Evolutionary conservation across 1,140 invertebrate species (phyloP).

Genomic region (Drosophila sp.): DNA sequence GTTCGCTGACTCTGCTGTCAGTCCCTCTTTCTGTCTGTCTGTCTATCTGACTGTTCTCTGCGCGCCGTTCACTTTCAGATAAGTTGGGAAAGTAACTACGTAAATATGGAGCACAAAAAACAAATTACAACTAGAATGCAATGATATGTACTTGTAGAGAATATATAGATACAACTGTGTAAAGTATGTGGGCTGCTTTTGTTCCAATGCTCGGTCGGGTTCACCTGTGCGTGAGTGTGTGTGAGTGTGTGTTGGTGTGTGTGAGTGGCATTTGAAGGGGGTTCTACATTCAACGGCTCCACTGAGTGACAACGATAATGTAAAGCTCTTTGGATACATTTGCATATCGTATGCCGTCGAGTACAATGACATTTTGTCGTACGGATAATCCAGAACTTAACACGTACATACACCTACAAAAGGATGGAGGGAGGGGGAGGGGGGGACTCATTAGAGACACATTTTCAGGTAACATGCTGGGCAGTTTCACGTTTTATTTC

Average conservation of each 20-base stretch:
- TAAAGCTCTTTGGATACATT: slow-evolving; percentile 46
- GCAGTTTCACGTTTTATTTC: slow-evolving; percentile 54
- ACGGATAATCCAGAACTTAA: slow-evolving; percentile 27
- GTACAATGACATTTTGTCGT: slow-evolving; percentile 36
- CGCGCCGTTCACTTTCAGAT: slow-evolving; percentile 79
- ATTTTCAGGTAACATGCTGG: slow-evolving; percentile 20
- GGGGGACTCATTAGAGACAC: slow-evolving; percentile 51
- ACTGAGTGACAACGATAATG: slow-evolving; percentile 40
- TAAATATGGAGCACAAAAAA: slow-evolving; percentile 44
- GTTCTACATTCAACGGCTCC: slow-evolving; percentile 17
- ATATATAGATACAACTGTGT: slow-evolving; percentile 28
- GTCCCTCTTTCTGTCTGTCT: slow-evolving; percentile 10
- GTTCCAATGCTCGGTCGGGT: slow-evolving; percentile 49
- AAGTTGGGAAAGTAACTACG: slow-evolving; percentile 78
- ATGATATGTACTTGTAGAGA: slow-evolving; percentile 53
- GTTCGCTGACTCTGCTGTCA: slow-evolving; percentile 61
- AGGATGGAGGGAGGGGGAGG: background rate
- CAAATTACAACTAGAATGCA: slow-evolving; percentile 79
- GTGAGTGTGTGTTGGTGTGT: background rate
- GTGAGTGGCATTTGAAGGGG: slow-evolving; percentile 15
- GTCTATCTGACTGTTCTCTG: slow-evolving; percentile 39
- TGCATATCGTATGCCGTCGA: slow-evolving; percentile 51
- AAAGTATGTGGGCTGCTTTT: slow-evolving; percentile 59
- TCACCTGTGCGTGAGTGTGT: slow-evolving; percentile 7
- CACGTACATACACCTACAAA: slow-evolving; percentile 43